Conservation (phyloP, 2,888 invertebrate genomes). For the Minunthozetes semirufus region DNA sequence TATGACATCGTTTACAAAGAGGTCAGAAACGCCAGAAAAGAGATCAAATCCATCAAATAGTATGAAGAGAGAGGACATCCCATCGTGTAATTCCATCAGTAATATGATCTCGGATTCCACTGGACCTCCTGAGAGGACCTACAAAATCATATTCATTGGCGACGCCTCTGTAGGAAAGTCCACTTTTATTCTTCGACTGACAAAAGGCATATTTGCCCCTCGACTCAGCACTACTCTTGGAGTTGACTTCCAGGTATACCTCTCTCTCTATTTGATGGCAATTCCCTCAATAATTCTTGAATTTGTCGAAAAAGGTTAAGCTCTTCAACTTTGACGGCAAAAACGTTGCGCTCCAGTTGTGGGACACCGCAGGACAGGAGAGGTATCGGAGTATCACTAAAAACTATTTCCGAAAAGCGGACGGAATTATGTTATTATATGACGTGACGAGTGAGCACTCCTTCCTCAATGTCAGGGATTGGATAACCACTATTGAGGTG, state of each 20-base stretch:
- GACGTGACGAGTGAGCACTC: slow-evolving; percentile 57
- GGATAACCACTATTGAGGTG: slow-evolving; percentile 57
- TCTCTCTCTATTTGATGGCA: too few relatives aligned
- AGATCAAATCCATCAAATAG: not conserved
- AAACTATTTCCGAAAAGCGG: slow-evolving; percentile 58
- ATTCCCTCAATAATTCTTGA: slow-evolving; percentile 46
- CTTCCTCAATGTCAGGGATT: slow-evolving; percentile 56
- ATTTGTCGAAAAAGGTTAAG: not conserved
- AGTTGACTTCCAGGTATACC: slow-evolving; percentile 57
- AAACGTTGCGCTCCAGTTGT: slow-evolving; percentile 50
- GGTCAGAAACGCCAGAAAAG: not conserved
- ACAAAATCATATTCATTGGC: slow-evolving; percentile 58
- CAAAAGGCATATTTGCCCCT: slow-evolving; percentile 55
- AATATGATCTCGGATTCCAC: slow-evolving; percentile 42
- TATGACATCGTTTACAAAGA: not conserved
- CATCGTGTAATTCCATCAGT: not conserved
- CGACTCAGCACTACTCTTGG: slow-evolving; percentile 56
- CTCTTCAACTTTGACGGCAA: not conserved
- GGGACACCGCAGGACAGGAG: slow-evolving; percentile 59
- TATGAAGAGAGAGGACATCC: not conserved
- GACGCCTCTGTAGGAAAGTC: slow-evolving; percentile 60
- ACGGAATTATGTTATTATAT: slow-evolving; percentile 57
- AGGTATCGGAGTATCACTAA: slow-evolving; percentile 56
- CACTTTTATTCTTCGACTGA: slow-evolving; percentile 56
- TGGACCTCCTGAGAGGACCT: slow-evolving; percentile 55